Evolutionary conservation across 2,888 invertebrate genomes (phyloP), one percentile per base, ranked within the genome.

Genomic region (Deilephila elpenor): DNA sequence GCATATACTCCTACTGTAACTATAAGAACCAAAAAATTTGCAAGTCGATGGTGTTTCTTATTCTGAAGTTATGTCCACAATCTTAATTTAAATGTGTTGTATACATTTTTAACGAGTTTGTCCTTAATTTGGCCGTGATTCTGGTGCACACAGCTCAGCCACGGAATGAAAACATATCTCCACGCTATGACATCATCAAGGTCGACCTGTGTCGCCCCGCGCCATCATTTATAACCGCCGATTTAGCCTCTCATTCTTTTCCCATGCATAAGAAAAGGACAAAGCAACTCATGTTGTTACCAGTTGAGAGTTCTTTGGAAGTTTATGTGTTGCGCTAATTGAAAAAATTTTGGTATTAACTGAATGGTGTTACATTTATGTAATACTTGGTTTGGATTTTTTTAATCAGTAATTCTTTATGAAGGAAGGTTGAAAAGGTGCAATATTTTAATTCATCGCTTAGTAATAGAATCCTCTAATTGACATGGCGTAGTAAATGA

Each of bases 111-210:
- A 56, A 56, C n/a, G n/a, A 3, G 3, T 51, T 51, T 25, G 6
- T 67, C 25, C 17, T 25, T 51, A 17, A 56, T 56, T 25, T 25
- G 32, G 67, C 44, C 67, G 67, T 67, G 44, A 67, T 67, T 44
- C 44, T 67, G 37, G 34, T n/a, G 8, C n/a, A 44, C 20, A 74
- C 74, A 76, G 60, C 56, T 32, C 20, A 74, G 44, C 71, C 67
- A 25, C 67, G 67, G 78, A 82, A 84, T 84, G 84, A 86, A 87
- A 89, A 87, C 87, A 88, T 84, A 89, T 85, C 85, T 81, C 84
- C 84, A 83, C 80, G 78, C 84, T 87, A 86, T 93, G 91, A 93
- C 92, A 91, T 93, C 93, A 93, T 79, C 93, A 93, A 93, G 93
- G 93, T 86, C 90, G 84, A 77, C 89, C 79, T 80, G 89, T 88